Evolutionary conservation across 1,140 invertebrate genomes (phyloP), one percentile per base, ranked within the genome.

Genomic region (Apis cerana): DNA sequence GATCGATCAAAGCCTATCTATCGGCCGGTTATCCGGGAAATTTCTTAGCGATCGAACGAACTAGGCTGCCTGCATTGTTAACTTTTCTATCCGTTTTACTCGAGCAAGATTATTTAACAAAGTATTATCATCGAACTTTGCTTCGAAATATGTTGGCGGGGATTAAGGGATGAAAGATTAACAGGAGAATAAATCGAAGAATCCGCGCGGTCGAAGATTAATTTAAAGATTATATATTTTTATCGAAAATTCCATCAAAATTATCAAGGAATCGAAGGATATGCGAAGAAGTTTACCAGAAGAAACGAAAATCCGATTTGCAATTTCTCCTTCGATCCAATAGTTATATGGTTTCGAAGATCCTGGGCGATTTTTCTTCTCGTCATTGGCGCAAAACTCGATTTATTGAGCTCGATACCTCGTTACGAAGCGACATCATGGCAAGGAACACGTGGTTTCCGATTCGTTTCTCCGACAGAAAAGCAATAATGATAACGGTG

Each of bases 281-380:
- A 33, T 33, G 27, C 33, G 33, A 33, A 33, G 2, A 33, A 33
- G 33, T 33, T 33, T 33, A 33, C 2, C 33, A 33, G 3, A 33
- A 33, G 33, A 33, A 33, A 56, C 8, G 1, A 12, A 23, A 19
- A 77, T 52, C 43, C 21, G 17, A 54, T 50, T 50, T 59, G 0
- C 4, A 65, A 74, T 75, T 75, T 80, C 75, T 75, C 59, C 48
- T 52, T 62, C 48, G 65, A 54, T n/a, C 19, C 59, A 33, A 33
- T 33, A 3, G 2, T 33, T 33, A 1, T 3, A 61, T 54, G 19
- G 48, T 33, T n/a, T 72, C 56, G 11, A 80, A 80, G 27, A 19
- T 7, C 70, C 33, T 5, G 7, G n/a, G 4, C 3, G 54, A 68
- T 64, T 52, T 68, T 82, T 74, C 27, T 65, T 76, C 80, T 76